Percentiles rank a stretch among this genome's conserved stretches.
These are phyloP conservation scores for Pterobdella sp. DNA, from an alignment of 2,888 invertebrate genomes.

Conservation along the genomic window DNA sequence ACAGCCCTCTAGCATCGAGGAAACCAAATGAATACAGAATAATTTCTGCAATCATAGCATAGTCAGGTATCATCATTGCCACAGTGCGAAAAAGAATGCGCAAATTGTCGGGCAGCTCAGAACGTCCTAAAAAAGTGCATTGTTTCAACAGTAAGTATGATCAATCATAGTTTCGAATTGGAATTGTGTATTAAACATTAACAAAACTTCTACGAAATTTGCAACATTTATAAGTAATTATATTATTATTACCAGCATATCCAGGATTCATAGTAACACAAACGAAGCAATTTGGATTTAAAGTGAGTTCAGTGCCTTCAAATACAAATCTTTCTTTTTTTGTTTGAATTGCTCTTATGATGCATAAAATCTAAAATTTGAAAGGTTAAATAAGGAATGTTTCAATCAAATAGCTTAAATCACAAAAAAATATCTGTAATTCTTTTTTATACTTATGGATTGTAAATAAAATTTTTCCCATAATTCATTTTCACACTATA, in stretches of 20 bases:
- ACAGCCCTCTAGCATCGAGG: slow-evolving; percentile 69
- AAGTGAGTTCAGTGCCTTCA: slow-evolving; percentile 66
- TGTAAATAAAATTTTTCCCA: too few species aligned
- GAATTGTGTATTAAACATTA: background rate
- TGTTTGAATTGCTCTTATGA: slow-evolving; percentile 66
- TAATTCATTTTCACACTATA: too few species aligned
- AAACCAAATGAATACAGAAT: slow-evolving; percentile 76
- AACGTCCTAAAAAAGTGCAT: slow-evolving; percentile 41
- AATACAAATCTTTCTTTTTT: slow-evolving; percentile 63
- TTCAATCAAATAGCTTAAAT: background rate
- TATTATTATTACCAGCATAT: slow-evolving; percentile 53
- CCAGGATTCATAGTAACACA: slow-evolving; percentile 56
- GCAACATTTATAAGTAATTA: too few species aligned
- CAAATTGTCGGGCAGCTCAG: slow-evolving; percentile 57
- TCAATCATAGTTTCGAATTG: background rate
- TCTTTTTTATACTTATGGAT: too few species aligned
- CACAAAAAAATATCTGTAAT: background rate
- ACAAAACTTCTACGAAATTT: too few species aligned
- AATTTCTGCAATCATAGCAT: slow-evolving; percentile 79
- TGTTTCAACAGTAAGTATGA: too few species aligned
- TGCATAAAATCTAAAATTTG: slow-evolving; percentile 65
- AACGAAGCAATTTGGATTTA: slow-evolving; percentile 70
- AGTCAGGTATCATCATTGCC: slow-evolving; percentile 85
- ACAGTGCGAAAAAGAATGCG: slow-evolving; percentile 70
- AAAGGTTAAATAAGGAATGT: slow-evolving; percentile 54